Evolutionary conservation across 1,140 invertebrate species (phyloP).

Genomic region (Octopus bimaculoides): DNA sequence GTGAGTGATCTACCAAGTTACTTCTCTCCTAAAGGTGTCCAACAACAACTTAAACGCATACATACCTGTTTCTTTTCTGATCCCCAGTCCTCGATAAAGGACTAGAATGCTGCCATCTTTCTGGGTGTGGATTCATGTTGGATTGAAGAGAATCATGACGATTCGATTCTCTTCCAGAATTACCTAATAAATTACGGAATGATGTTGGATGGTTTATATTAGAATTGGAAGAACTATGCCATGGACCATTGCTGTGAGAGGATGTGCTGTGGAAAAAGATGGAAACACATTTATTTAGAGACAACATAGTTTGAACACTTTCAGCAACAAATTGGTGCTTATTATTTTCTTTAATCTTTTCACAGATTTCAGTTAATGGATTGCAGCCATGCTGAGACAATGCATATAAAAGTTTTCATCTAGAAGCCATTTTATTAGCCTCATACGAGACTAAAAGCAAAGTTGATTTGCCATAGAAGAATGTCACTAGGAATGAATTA

Average conservation of each 20-base stretch:
- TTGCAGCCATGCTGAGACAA: no score
- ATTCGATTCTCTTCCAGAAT: constrained; percentile 14
- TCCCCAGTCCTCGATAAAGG: constrained; percentile 41
- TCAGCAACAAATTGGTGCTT: no score
- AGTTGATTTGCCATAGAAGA: no score
- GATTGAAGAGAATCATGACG: constrained; percentile 18
- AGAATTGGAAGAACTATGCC: constrained; percentile 14
- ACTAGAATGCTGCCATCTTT: constrained; percentile 42
- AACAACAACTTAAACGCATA: constrained; percentile 7
- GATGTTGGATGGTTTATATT: constrained; percentile 7
- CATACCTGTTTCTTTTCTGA: constrained; percentile 37
- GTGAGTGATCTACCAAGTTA: no score
- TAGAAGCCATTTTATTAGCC: no score
- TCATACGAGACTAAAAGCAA: no score
- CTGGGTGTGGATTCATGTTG: constrained; percentile 29
- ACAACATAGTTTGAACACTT: no score
- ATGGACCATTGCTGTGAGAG: constrained; percentile 22
- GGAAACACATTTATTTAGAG: not conserved
- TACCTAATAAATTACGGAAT: constrained; percentile 12
- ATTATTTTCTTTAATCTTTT: no score
- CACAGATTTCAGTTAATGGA: no score
- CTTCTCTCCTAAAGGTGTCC: no score
- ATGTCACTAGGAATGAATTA: no score
- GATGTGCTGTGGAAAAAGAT: constrained; percentile 19
- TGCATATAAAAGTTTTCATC: no score